Base-by-base conservation (phyloP, 1,140 invertebrate genomes). In the Drosophila bifasciata region DNA sequence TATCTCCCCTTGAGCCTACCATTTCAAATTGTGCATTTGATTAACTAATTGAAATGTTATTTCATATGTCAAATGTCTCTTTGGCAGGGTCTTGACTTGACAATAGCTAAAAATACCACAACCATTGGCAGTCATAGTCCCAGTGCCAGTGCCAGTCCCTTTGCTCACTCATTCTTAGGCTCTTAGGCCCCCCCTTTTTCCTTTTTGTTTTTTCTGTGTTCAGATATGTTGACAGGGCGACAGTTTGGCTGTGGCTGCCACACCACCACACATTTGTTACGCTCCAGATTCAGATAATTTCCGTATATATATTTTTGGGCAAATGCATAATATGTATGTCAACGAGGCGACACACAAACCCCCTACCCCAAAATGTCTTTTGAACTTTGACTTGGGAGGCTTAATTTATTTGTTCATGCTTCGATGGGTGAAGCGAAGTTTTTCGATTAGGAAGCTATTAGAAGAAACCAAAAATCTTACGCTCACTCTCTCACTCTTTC, bases 41-140 rank as follows among this genome's bases (percentile, higher is more conserved):
- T 63, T 67, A 80, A 85, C 80, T 86, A 85, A 85, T 85, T 85
- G 73, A 85, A 85, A 86, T 74, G 70, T 74, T 67, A 79, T 61
- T 66, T 36, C 44, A 45, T 53, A 81, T 81, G 81, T 86, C 81
- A 86, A 86, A 86, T 64, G 74, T 71, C 77, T 81, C 32, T 36
- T 13, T 4, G 16, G 48, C 7, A 57, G 73, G 41, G 64, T 51
- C 49, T 39, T 15, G 19, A 5, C 28, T 76, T 71, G 67, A 45
- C 76, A 79, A 79, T 70, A 84, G 75, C 83, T 78, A 78, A 86
- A 85, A 77, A 86, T 85, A 84, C 63, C 56, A n/a, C 46, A 63
- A 56, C 25, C 23, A 32, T 59, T 46, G 60, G 44, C 74, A 68
- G 75, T 32, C 28, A 3, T 3, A 4, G 11, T 36, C 32, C 32